Conservation (phyloP, 2,797 vertebrate genomes). For the Lithobates pipiens region DNA sequence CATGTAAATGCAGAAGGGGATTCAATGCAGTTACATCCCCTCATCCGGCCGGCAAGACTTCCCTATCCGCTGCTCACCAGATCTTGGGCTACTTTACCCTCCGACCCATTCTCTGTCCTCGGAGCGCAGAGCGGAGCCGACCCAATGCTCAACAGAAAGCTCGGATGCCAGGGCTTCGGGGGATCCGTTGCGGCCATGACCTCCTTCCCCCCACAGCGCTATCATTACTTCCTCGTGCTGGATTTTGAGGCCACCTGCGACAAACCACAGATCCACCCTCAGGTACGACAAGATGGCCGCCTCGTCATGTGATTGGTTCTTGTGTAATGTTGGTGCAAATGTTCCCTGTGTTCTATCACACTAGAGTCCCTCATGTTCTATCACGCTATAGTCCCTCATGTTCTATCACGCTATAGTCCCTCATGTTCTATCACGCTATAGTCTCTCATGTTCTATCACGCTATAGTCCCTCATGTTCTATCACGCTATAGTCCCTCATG, state of each 20-base stretch:
- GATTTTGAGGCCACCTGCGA: slow-evolving; percentile 86
- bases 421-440: too few species aligned
- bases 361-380: too few species aligned
- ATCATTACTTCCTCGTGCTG: slow-evolving; percentile 87
- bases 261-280: slow-evolving; percentile 85
- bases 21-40: slow-evolving; percentile 80
- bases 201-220: slow-evolving; percentile 83
- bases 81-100: slow-evolving; percentile 73
- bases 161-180: slow-evolving; percentile 83
- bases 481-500: too few species aligned
- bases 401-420: too few species aligned
- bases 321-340: too few species aligned
- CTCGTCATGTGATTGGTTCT: too few species aligned
- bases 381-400: too few species aligned
- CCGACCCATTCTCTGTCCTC: slow-evolving; percentile 67
- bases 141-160: slow-evolving; percentile 81
- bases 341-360: too few species aligned
- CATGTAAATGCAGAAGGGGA: slow-evolving; percentile 78
- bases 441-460: too few species aligned
- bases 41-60: slow-evolving; percentile 80
- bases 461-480: too few species aligned
- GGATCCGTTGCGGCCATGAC: slow-evolving; percentile 84
- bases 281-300: slow-evolving; percentile 70
- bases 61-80: slow-evolving; percentile 75
- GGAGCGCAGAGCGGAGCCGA: slow-evolving; percentile 71